Base-by-base conservation (phyloP, 1,140 invertebrate species). In the Drosophila lacertosa region DNA sequence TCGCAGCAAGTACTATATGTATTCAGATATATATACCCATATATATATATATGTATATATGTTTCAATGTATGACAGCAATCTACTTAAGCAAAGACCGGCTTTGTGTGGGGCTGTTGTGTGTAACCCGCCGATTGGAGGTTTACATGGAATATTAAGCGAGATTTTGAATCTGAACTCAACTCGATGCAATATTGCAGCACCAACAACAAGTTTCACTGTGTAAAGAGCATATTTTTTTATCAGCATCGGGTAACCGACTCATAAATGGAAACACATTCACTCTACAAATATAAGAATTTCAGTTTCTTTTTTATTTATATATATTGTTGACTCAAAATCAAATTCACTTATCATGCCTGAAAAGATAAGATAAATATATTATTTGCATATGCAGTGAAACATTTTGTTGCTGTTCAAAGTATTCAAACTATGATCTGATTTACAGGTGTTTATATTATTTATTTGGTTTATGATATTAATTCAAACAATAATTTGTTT, bases 91-190 rank as follows among this genome's bases (percentile, higher is more conserved):
- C 44, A 66, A 66, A 58, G 63, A 66, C 63, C 54, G 63, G 63
- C 63, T 66, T 50, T 66, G 53, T 66, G n/a, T 50, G 22, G 39
- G 15, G 9, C 35, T 16, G 9, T 22, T 22, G 7, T 9, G 9
- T 42, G 10, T 4, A 11, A 7, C 15, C 22, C 13, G 18, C 35
- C 51, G 63, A 66, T 66, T 66, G 63, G 11, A 37, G 29, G 22
- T 66, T 66, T 66, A 53, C 44, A 66, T 66, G 63, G 54, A 66
- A 66, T 66, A 66, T 57, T 58, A 66, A 66, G 54, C 53, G 44
- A 33, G 53, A 66, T 65, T 65, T 65, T 42, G 9, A 48, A 66
- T 58, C 63, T 48, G 22, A 32, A 42, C 22, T 50, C 44, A 58
- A 50, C 42, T 48, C 54, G 53, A 42, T 40, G 39, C 39, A 40